Evolutionary conservation across 2,888 invertebrate genomes (phyloP).

Genomic region (Drosophila meridionalis): DNA sequence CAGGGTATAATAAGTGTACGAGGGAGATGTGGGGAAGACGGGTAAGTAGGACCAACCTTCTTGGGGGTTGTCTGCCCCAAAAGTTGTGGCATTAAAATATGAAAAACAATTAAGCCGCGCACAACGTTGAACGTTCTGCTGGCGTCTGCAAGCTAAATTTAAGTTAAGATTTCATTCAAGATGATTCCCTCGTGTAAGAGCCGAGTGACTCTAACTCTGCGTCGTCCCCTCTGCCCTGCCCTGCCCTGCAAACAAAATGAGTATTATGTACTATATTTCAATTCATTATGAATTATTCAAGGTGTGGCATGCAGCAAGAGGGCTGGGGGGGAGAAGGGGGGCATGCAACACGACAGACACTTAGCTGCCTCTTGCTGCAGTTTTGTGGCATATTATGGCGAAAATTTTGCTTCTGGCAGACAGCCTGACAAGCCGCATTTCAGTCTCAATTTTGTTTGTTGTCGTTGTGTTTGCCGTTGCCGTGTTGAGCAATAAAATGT

Average conservation of each 20-base stretch:
- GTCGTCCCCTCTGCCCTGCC: not conserved
- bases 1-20: slow-evolving; percentile 48
- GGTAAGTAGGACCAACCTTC: not conserved
- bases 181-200: slow-evolving; percentile 9
- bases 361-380: slow-evolving; percentile 28
- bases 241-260: slow-evolving; percentile 65
- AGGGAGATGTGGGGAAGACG: not conserved
- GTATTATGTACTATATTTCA: slow-evolving; percentile 77
- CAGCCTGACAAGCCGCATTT: slow-evolving; percentile 67
- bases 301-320: slow-evolving; percentile 62
- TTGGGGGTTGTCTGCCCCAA: slow-evolving; percentile 48
- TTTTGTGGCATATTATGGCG: slow-evolving; percentile 43
- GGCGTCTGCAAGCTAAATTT: slow-evolving; percentile 22
- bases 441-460: slow-evolving; percentile 57
- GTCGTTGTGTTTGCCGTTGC: slow-evolving; percentile 30
- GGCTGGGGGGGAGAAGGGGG: not conserved
- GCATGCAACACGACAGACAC: slow-evolving; percentile 37
- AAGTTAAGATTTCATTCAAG: slow-evolving; percentile 28
- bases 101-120: slow-evolving; percentile 75
- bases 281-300: slow-evolving; percentile 81
- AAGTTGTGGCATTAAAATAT: slow-evolving; percentile 78
- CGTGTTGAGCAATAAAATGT: slow-evolving; percentile 72
- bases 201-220: not conserved
- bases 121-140: slow-evolving; percentile 25
- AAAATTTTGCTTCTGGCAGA: slow-evolving; percentile 46